These are phyloP conservation scores for Piprites chloris DNA, from an alignment of 2,113 vertebrate genomes.

Conservation along the genomic window DNA sequence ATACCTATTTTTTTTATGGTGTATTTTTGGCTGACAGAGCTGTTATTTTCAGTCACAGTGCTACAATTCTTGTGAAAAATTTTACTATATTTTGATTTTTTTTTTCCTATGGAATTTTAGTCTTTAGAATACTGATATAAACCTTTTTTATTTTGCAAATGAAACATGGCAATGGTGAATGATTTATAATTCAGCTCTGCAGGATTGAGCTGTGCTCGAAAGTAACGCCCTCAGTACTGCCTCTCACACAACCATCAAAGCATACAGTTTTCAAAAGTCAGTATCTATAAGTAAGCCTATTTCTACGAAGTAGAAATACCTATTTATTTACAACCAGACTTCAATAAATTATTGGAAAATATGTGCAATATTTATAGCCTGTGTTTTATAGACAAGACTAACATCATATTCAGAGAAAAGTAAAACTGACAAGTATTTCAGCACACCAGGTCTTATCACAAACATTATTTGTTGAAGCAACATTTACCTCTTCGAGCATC, in stretches of 20 bases:
- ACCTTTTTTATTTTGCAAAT: background rate
- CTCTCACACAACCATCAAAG: background rate
- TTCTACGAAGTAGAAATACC: background rate
- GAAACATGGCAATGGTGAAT: background rate
- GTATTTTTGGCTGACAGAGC: background rate
- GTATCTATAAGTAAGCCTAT: background rate
- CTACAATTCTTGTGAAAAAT: background rate
- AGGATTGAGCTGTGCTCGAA: background rate
- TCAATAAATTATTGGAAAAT: background rate
- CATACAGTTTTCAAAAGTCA: background rate
- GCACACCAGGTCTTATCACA: background rate
- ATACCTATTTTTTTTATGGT: background rate
- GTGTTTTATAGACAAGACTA: background rate
- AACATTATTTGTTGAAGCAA: background rate
- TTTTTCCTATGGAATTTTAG: background rate
- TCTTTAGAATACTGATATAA: background rate
- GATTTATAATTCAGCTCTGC: background rate
- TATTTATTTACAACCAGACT: background rate
- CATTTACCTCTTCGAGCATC: background rate
- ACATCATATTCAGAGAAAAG: background rate
- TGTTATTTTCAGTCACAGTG: background rate
- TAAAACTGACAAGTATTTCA: background rate
- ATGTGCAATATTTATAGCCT: background rate
- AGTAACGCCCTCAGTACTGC: background rate
- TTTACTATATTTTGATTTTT: background rate